A percentile compares a stretch with the other conserved stretches of the same genome.
Evolutionary conservation across 2,113 vertebrate species (phyloP).

Genomic region (Halichoeres trimaculatus): DNA sequence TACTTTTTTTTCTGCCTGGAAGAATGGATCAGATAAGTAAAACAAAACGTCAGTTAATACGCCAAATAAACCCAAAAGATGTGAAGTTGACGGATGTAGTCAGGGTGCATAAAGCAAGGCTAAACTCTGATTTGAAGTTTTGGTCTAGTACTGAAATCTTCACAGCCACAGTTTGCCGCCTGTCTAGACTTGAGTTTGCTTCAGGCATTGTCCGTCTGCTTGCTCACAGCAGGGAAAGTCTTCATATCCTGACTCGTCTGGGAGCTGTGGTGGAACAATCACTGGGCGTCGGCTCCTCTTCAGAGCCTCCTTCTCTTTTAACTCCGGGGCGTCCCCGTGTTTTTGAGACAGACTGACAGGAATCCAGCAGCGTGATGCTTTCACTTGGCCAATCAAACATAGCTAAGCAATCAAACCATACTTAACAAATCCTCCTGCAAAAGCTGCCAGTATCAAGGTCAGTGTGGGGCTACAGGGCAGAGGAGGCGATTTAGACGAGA

Average conservation of each 20-base stretch:
- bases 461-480: neutral
- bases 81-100: neutral
- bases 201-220: conserved; percentile 51
- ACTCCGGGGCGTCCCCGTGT: conserved; percentile 10
- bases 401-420: conserved; percentile 20
- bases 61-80: neutral
- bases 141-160: conserved; percentile 34
- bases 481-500: conserved; percentile 1
- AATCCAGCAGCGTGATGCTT: conserved; percentile 25
- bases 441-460: conserved; percentile 3
- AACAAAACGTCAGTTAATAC: conserved; percentile 7
- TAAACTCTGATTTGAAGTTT: neutral
- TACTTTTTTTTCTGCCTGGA: neutral
- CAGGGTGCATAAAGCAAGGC: conserved; percentile 22
- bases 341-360: conserved; percentile 17
- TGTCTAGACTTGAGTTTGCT: conserved; percentile 55
- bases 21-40: neutral
- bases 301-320: conserved; percentile 16
- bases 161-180: conserved; percentile 41
- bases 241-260: conserved; percentile 54
- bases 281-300: neutral
- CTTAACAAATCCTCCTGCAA: conserved; percentile 24
- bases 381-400: conserved; percentile 17
- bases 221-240: conserved; percentile 31
- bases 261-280: conserved; percentile 18